Conservation (phyloP, 2,888 invertebrate genomes). For the Apamea anceps region DNA sequence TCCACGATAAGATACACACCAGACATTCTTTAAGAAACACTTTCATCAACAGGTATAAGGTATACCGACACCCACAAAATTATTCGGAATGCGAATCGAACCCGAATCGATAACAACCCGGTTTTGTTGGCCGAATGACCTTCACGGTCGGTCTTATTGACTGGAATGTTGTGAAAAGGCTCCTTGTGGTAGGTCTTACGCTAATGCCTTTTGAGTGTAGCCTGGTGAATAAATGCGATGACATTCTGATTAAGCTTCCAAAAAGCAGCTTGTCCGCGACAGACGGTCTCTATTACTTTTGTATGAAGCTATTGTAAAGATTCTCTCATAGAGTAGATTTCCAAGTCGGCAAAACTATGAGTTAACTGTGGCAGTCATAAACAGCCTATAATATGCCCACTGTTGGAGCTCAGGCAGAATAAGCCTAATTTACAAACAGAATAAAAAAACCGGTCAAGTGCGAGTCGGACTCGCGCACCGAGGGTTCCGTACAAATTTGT, state of each 20-base stretch:
- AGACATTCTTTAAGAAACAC: slow-evolving; percentile 33
- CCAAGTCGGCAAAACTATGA: neutral
- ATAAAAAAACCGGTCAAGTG: too few relatives aligned
- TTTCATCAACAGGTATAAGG: slow-evolving; percentile 27
- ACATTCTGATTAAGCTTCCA: neutral
- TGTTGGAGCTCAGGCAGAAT: too few relatives aligned
- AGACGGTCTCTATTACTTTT: too few relatives aligned
- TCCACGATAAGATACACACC: slow-evolving; percentile 30
- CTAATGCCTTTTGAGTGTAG: slow-evolving; percentile 27
- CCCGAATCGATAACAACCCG: slow-evolving; percentile 42
- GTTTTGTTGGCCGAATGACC: slow-evolving; percentile 49
- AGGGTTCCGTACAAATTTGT: too few relatives aligned
- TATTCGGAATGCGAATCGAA: slow-evolving; percentile 48
- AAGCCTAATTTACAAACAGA: too few relatives aligned
- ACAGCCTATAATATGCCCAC: too few relatives aligned
- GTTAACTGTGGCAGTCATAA: neutral
- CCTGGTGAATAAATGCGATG: slow-evolving; percentile 7
- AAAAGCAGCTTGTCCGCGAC: neutral
- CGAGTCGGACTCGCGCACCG: too few relatives aligned
- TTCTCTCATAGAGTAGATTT: neutral
- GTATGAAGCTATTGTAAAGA: too few relatives aligned
- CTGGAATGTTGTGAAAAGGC: slow-evolving; percentile 58
- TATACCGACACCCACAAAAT: slow-evolving; percentile 28
- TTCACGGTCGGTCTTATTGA: slow-evolving; percentile 52
- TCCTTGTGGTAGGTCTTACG: slow-evolving; percentile 64